phyloP scores from a whole-genome alignment of 2,113 vertebrate species.

The Morone chrysops region DNA sequence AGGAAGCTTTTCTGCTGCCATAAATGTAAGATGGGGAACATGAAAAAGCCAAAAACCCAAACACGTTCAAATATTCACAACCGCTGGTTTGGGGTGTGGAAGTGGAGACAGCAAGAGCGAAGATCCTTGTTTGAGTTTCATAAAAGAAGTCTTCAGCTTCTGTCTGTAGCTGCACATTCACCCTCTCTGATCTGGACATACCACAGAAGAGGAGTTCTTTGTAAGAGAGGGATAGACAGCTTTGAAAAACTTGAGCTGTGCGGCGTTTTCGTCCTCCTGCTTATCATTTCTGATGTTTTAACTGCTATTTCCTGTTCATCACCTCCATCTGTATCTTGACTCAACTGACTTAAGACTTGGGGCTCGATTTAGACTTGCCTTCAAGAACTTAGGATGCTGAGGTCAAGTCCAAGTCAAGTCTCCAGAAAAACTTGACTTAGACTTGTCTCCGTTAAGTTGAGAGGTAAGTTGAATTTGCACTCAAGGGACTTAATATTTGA shows the following conservation, averaged over 20 bases:
- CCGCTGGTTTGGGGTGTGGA: constrained; percentile 6
- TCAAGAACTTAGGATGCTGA: no score
- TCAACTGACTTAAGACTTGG: no score
- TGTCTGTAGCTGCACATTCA: constrained; percentile 31
- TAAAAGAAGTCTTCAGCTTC: constrained; percentile 34
- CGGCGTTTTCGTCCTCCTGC: background rate
- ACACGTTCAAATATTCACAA: constrained; percentile 71
- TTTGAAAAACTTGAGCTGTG: constrained; percentile 12
- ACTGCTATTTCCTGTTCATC: background rate
- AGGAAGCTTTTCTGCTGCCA: constrained; percentile 30
- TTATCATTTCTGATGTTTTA: background rate
- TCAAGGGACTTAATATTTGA: no score
- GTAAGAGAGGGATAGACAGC: constrained; percentile 6
- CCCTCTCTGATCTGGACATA: constrained; percentile 1
- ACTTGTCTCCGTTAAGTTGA: no score
- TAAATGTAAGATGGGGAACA: constrained; percentile 65
- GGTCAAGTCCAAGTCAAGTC: no score
- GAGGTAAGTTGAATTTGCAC: no score
- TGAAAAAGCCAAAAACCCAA: constrained; percentile 62
- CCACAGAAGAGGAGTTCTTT: background rate
- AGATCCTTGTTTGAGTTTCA: constrained; percentile 40
- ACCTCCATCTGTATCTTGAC: background rate
- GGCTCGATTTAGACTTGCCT: no score
- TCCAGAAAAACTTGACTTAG: no score
- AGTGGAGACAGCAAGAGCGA: background rate